Evolutionary conservation across 2,797 vertebrate genomes (phyloP).

Genomic region (Amblyraja radiata): DNA sequence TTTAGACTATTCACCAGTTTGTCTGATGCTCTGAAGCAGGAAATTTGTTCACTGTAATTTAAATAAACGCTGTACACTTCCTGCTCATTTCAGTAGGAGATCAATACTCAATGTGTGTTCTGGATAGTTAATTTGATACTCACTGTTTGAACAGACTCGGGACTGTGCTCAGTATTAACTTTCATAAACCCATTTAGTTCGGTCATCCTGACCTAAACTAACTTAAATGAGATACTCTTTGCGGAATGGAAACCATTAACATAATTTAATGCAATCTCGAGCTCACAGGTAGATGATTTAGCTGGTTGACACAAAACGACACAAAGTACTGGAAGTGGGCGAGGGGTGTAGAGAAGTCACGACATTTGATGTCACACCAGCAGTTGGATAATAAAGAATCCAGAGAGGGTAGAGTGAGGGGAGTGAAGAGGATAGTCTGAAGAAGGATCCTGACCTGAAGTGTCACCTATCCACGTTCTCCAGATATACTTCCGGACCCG

Average conservation of each 20-base stretch:
- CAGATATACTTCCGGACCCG: too few species aligned
- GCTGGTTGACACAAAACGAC: too few species aligned
- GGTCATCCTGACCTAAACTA: background rate
- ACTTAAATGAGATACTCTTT: background rate
- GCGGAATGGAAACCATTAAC: background rate
- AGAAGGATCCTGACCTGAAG: too few species aligned
- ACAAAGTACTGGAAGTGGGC: too few species aligned
- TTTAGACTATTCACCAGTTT: background rate
- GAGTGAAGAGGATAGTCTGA: too few species aligned
- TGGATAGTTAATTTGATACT: background rate
- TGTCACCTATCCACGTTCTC: too few species aligned
- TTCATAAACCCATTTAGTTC: background rate
- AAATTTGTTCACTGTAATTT: background rate
- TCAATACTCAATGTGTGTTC: conserved; percentile 16
- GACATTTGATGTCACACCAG: too few species aligned
- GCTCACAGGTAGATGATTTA: background rate
- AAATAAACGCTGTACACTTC: background rate
- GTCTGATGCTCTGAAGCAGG: background rate
- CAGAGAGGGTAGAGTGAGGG: too few species aligned
- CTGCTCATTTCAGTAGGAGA: background rate
- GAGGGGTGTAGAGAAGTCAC: too few species aligned
- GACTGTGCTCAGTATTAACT: background rate
- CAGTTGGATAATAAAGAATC: too few species aligned
- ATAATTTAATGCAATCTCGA: background rate
- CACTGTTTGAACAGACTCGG: background rate